These are phyloP conservation scores for Morone saxatilis DNA, from an alignment of 2,113 vertebrate species.

Conservation along the genomic window DNA sequence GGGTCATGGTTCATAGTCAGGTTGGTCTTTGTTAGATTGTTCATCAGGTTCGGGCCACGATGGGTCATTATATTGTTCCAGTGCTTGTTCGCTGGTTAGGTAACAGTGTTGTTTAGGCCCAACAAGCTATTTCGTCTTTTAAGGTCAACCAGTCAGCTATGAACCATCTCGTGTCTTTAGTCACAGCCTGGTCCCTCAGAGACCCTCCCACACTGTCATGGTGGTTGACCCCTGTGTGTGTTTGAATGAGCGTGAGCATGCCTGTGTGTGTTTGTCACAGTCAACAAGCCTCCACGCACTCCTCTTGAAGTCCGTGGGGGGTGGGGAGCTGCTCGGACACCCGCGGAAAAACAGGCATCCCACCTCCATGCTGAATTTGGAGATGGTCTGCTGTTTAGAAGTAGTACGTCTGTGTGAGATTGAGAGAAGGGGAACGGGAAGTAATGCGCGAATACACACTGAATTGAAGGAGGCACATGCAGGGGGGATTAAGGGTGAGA, in stretches of 20 bases:
- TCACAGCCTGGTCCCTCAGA: conserved; percentile 42
- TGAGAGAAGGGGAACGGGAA: conserved; percentile 40
- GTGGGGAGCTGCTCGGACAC: conserved; percentile 37
- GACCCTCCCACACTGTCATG: conserved; percentile 58
- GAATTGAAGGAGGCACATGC: conserved; percentile 7
- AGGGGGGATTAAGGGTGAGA: neutral
- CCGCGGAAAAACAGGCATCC: conserved; percentile 57
- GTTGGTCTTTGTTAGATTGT: conserved; percentile 6
- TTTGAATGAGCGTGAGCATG: conserved; percentile 37
- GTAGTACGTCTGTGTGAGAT: conserved; percentile 62
- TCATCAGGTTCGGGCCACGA: neutral
- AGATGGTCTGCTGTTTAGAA: conserved; percentile 73
- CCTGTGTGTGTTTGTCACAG: conserved; percentile 49
- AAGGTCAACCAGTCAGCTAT: conserved; percentile 61
- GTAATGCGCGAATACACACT: conserved; percentile 42
- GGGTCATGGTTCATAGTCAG: neutral
- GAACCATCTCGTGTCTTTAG: conserved; percentile 49
- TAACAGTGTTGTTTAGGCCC: conserved; percentile 42
- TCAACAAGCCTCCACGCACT: too few species aligned
- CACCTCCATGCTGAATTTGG: conserved; percentile 80
- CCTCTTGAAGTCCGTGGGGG: conserved; percentile 47
- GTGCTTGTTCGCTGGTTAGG: conserved; percentile 31
- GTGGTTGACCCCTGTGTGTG: conserved; percentile 61
- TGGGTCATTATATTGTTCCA: conserved; percentile 36
- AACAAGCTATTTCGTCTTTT: conserved; percentile 56